A percentile compares a stretch with the other conserved stretches of the same genome.
phyloP scores from a whole-genome alignment of 2,888 invertebrate genomes.

The Drosophila imparisetae region DNA sequence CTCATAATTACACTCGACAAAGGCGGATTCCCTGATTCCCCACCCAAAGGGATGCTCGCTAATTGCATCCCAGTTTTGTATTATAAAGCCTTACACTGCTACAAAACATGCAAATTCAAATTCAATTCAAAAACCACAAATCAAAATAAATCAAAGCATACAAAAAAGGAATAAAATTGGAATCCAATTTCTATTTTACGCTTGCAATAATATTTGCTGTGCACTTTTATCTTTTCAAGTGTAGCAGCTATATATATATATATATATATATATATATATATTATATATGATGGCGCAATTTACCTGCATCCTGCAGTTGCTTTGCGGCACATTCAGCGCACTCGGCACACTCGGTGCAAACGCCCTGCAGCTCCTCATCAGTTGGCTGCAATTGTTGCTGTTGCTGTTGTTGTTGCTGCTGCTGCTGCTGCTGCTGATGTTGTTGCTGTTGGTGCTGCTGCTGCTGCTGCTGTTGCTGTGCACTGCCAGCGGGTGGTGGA shows the following conservation, averaged over 20 bases:
- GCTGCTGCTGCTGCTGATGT: constrained; percentile 39
- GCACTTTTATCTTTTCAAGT: neutral
- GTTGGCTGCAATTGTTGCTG: constrained; percentile 60
- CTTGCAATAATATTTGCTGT: neutral
- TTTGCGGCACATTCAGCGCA: constrained; percentile 85
- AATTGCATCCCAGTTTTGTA: constrained; percentile 48
- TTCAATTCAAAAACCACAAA: neutral
- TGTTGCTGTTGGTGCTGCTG: constrained; percentile 57
- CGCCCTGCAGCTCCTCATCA: constrained; percentile 82
- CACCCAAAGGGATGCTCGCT: constrained; percentile 36
- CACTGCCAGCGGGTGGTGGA: constrained; percentile 58
- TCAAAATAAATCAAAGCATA: neutral
- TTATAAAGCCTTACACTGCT: constrained; percentile 2
- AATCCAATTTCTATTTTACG: neutral
- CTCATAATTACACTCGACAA: constrained; percentile 77
- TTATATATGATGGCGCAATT: constrained; percentile 38
- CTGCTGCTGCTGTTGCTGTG: constrained; percentile 56
- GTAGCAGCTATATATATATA: neutral
- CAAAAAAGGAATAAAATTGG: neutral
- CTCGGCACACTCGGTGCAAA: constrained; percentile 85
- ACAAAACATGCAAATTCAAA: neutral
- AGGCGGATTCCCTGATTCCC: constrained; percentile 32
- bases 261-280: neutral
- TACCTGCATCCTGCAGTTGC: constrained; percentile 84
- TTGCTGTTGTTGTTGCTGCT: constrained; percentile 53